Evolutionary conservation across 2,888 invertebrate genomes (phyloP).

Genomic region (Myathropa florea): DNA sequence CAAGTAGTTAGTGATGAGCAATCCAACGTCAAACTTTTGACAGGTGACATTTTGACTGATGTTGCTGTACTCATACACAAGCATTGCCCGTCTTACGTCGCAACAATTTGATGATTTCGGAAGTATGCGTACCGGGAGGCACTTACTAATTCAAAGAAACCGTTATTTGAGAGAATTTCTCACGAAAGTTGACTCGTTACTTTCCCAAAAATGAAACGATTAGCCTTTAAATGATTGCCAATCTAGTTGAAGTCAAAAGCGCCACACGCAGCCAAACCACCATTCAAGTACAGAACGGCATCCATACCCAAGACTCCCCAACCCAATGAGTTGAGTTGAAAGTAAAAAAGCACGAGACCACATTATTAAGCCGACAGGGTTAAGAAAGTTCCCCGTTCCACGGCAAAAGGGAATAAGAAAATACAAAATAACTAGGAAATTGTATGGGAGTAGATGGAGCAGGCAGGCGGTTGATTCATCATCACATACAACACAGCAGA

Average conservation of each 20-base stretch:
- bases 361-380: slow-evolving; percentile 54
- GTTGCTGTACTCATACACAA: too few species aligned
- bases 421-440: slow-evolving; percentile 37
- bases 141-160: background rate
- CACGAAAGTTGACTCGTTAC: background rate
- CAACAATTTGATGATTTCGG: background rate
- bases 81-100: background rate
- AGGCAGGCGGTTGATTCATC: slow-evolving; percentile 37
- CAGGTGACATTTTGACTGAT: background rate
- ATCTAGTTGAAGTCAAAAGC: background rate
- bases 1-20: background rate
- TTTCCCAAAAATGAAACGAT: background rate
- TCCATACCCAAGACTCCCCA: background rate
- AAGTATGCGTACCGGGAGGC: background rate
- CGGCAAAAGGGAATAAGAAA: slow-evolving; percentile 41
- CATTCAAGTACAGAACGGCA: background rate
- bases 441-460: background rate
- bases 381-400: slow-evolving; percentile 57
- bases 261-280: background rate
- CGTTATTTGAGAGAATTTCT: background rate
- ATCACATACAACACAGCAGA: background rate
- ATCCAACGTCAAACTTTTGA: background rate
- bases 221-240: background rate
- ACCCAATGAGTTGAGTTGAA: background rate
- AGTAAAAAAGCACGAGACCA: slow-evolving; percentile 48